Evolutionary conservation across 2,888 invertebrate species (phyloP), one percentile per base, ranked within the genome.

Genomic region (Torymus aiolomorphi): DNA sequence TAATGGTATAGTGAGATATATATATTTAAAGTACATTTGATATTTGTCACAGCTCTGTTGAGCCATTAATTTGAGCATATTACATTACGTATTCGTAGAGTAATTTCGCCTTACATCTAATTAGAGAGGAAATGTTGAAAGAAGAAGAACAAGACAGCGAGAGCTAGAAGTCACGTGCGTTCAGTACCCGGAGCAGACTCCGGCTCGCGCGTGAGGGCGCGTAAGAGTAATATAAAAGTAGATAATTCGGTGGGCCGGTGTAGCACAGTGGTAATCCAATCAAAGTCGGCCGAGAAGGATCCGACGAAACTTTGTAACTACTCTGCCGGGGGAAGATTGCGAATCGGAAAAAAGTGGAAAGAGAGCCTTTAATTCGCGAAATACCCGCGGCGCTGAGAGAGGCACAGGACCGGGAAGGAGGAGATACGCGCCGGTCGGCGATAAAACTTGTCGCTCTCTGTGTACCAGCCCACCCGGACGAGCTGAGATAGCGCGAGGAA

Each of bases 251-350:
- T 8, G 56, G 66, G 31, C 31, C 31, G 31, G 12, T 54, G 20
- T 11, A 70, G 52, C 62, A 31, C 12, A 56, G 24, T 4, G 57
- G 77, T 65, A 57, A 71, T 78, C 78, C 73, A 78, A 78, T 78
- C 72, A 78, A 78, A 78, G 73, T 56, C 54, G 62, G 42, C 42
- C 11, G 63, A 56, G 24, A 16, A 57, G 42, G 63, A 51, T 12
- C 24, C 56, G 70, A 67, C 72, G 12, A 73, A 78, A 78, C 49
- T 73, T 78, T 61, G 54, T 20, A 74, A n/a, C n/a, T 51, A 42
- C 31, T 49, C 62, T 54, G 16, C 31, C 51, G 54, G 65, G 11
- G 54, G 54, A 49, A 71, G 76, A 77, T 77, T 71, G 76, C 76
- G 76, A 67, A 78, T 78, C 67, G 67, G 56, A 18, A 74, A 74